Conservation (phyloP, 2,113 vertebrate genomes). For the Gasterosteus aculeatus region DNA sequence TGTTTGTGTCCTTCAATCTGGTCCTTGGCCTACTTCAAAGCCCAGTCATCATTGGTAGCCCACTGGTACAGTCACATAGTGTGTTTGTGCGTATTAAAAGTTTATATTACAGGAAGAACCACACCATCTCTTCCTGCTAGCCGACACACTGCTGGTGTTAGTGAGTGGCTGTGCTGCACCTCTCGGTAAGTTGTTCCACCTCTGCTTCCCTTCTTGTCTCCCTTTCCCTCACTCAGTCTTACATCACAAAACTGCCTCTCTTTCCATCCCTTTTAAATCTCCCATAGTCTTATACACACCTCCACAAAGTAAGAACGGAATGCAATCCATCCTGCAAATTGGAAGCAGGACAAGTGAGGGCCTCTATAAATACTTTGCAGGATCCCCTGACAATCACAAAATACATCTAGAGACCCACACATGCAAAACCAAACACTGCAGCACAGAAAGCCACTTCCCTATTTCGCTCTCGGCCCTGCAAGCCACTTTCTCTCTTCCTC, state of each 20-base stretch:
- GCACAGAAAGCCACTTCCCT: slow-evolving; percentile 38
- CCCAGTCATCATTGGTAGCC: slow-evolving; percentile 66
- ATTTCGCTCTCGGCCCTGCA: slow-evolving; percentile 24
- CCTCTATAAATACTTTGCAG: slow-evolving; percentile 67
- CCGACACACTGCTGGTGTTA: slow-evolving; percentile 46
- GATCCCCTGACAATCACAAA: slow-evolving; percentile 62
- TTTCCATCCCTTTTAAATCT: background rate
- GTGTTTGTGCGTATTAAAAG: slow-evolving; percentile 37
- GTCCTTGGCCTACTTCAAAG: slow-evolving; percentile 78
- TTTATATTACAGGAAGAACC: slow-evolving; percentile 54
- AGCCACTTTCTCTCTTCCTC: slow-evolving; percentile 25
- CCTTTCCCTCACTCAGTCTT: background rate
- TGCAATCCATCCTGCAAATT: slow-evolving; percentile 65
- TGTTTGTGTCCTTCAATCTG: slow-evolving; percentile 57
- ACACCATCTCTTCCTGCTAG: slow-evolving; percentile 58
- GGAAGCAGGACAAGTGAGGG: slow-evolving; percentile 57
- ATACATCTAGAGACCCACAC: slow-evolving; percentile 41
- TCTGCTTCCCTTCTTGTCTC: background rate
- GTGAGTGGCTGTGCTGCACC: background rate
- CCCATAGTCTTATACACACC: slow-evolving; percentile 33
- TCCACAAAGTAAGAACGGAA: slow-evolving; percentile 44
- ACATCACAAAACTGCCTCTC: background rate
- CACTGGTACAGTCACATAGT: slow-evolving; percentile 42
- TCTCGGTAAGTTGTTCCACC: slow-evolving; percentile 48
- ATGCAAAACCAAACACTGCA: slow-evolving; percentile 40